Evolutionary conservation across 2,888 invertebrate species (phyloP).

Genomic region (Pammene aurita): DNA sequence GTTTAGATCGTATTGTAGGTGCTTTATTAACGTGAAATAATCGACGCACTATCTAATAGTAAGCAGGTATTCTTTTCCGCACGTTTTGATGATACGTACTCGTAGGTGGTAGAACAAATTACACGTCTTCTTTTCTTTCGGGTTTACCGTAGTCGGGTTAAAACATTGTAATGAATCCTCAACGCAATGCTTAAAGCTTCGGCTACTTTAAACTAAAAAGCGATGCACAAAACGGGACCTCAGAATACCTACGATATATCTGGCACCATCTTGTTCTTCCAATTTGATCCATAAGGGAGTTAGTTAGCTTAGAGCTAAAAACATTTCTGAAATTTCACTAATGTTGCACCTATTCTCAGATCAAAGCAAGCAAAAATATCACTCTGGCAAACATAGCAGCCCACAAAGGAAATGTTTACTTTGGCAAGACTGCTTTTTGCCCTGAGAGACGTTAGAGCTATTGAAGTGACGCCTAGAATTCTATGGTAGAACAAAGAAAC

Average conservation of each 20-base stretch:
- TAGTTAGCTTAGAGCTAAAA: background rate
- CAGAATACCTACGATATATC: background rate
- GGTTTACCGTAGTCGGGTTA: no score
- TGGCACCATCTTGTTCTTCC: background rate
- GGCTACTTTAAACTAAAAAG: background rate
- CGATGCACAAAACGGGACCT: background rate
- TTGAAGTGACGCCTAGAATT: slow-evolving; percentile 8
- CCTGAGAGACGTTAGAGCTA: slow-evolving; percentile 43
- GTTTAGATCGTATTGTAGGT: no score
- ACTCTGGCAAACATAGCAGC: slow-evolving; percentile 55
- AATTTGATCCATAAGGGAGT: background rate
- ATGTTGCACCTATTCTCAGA: slow-evolving; percentile 8
- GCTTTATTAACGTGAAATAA: no score
- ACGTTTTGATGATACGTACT: no score
- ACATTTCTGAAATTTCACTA: background rate
- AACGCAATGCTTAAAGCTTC: background rate
- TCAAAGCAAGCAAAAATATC: slow-evolving; percentile 55
- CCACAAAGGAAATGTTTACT: slow-evolving; percentile 56
- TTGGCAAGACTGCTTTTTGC: slow-evolving; percentile 46
- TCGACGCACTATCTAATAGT: no score
- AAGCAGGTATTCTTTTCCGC: no score
- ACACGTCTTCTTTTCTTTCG: no score
- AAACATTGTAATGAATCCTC: background rate
- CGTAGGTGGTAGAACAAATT: no score
- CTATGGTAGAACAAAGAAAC: background rate